Base-by-base conservation (phyloP, 2,888 invertebrate species). In the Caenorhabditis zanzibari region DNA sequence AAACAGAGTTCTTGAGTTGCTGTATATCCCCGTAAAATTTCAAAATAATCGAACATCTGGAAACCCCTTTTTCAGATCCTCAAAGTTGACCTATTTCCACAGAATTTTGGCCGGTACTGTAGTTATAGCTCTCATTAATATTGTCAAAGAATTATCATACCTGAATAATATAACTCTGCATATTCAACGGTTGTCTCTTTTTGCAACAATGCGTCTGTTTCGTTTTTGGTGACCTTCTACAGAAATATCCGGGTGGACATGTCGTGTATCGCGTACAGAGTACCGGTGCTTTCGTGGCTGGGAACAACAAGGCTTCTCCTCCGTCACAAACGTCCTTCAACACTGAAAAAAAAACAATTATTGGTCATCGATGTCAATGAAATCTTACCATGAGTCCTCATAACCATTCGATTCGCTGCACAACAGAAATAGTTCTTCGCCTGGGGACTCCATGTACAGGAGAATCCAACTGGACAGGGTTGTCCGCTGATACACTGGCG, bases 381-480 rank as follows among this genome's bases (percentile, higher is more conserved):
- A 32, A 35, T 58, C 72, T 35, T 16, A 86, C 86, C 82, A 68
- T 79, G 54, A 19, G 81, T 82, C 49, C 73, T 82, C 66, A 83
- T 72, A 1, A 74, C 69, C 32, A 76, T n/a, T 26, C 63, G 80
- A 28, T 74, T 74, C 2, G 80, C 59, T 14, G 85, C 77, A 59
- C 89, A 89, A 63, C 89, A 89, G 84, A 87, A 86, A 66, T 89
- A 89, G 47, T 86, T 84, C 35, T 86, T 82, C 0, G 85, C 88
- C 41, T 82, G 83, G 47, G 84, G 85, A 41, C 85, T 86, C 72
- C 81, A 89, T 14, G 85, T 86, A 68, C 89, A 89, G 16, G 81
- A 71, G 49, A 81, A 89, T 32, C 88, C 88, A 41, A 75, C 71
- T 22, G 89, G 88, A 66, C 89, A 89, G 1, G 88, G 81, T 41